Conservation (phyloP, 2,888 invertebrate species). For the Horisme vitalbata region DNA sequence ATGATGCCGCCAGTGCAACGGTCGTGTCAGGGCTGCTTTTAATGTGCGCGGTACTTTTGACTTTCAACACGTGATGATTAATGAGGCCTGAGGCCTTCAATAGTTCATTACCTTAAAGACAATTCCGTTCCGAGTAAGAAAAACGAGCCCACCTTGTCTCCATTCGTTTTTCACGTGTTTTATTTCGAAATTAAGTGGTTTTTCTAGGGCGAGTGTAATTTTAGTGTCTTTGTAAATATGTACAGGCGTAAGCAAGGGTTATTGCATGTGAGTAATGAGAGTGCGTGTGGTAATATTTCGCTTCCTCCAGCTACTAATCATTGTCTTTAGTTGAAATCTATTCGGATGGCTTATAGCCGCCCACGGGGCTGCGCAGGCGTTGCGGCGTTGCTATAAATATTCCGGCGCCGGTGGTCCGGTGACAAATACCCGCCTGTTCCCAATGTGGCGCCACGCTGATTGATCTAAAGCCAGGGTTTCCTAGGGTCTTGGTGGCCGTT, state of each 20-base stretch:
- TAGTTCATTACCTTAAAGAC: slow-evolving; percentile 27
- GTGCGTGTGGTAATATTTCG: slow-evolving; percentile 38
- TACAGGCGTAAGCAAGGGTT: slow-evolving; percentile 60
- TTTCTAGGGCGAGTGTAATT: slow-evolving; percentile 1
- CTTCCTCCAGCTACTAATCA: slow-evolving; percentile 43
- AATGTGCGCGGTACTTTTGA: slow-evolving; percentile 25
- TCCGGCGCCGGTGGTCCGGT: slow-evolving; percentile 79
- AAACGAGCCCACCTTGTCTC: background rate
- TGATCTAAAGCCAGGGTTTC: slow-evolving; percentile 58
- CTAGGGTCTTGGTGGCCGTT: background rate
- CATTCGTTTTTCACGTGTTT: background rate
- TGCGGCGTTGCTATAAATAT: slow-evolving; percentile 79
- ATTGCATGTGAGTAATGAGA: slow-evolving; percentile 36
- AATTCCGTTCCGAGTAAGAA: slow-evolving; percentile 15
- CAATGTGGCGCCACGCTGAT: slow-evolving; percentile 70
- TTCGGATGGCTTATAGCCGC: slow-evolving; percentile 57
- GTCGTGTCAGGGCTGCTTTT: slow-evolving; percentile 33
- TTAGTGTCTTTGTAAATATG: slow-evolving; percentile 57
- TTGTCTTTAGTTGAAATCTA: slow-evolving; percentile 47
- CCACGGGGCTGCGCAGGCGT: slow-evolving; percentile 68
- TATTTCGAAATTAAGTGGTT: background rate
- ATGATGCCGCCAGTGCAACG: slow-evolving; percentile 25
- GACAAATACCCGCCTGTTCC: slow-evolving; percentile 76
- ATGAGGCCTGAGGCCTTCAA: slow-evolving; percentile 17
- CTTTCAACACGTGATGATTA: slow-evolving; percentile 28